Evolutionary conservation across 2,888 invertebrate genomes (phyloP), one percentile per base, ranked within the genome.

Genomic region (Philaethria dido): DNA sequence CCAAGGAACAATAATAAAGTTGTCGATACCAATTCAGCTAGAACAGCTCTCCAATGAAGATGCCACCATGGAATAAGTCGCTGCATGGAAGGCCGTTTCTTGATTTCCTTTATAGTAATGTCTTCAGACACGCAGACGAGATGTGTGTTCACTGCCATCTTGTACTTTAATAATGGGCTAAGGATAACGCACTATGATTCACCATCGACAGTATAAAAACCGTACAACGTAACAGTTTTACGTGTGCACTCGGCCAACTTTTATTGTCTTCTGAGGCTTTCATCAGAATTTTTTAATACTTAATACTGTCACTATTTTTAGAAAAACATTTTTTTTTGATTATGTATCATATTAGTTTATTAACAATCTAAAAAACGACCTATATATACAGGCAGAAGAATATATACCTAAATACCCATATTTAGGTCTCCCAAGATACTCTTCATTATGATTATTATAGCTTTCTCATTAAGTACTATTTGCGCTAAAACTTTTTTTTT

Each of bases 1-100:
- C 97, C 97, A 16, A 97, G 84, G 69, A 95, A 94, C 61, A 97
- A 82, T 6, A 97, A 87, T 44, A 95, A 79, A 4, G 86, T 93
- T 0, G 96, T 96, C 20, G 96, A 95, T 14, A 96, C 74, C n/a
- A 96, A 82, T 84, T 97, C 97, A 0, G 94, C 93, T 6, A 94
- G 71, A 69, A 94, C 92, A 72, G 92, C 89, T 60, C 83, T 83
- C 77, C 78, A 79, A 48, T 78, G 66, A 8, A 45, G n/a, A 1
- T 52, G n/a, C 64, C 66, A 71, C 71, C 72, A 72, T 22, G 36
- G 29, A 0, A 18, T 59, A 8, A 76, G 16, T 29, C 52, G n/a
- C n/a, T n/a, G n/a, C n/a, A n/a, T 63, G 33, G 66, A 67, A 0
- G 48, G 33, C 39, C 50, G 64, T 39, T 45, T 62, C 44, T 65